Base-by-base conservation (phyloP, 2,113 vertebrate species). In the Notothenia coriiceps region DNA sequence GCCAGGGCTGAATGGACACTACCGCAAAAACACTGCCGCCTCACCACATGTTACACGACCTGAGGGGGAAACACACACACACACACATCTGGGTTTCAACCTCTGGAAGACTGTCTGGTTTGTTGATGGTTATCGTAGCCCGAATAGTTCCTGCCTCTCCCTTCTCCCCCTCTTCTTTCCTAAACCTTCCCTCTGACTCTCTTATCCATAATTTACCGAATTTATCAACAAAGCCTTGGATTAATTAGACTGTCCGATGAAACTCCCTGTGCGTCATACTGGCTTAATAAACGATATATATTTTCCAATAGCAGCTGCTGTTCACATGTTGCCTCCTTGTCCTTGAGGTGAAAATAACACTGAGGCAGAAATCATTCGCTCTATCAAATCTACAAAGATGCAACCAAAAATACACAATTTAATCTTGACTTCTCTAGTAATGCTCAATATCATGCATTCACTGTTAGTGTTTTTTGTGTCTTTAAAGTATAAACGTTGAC, bases 21-120 rank as follows among this genome's bases (percentile, higher is more conserved):
- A 85, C 59, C 35, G 9, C 77, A 74, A 71, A 89, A 84, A 88
- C 82, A 71, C 79, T 15, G 69, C 80, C 85, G 75, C 75, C 74
- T 77, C 69, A 76, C 86, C 89, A 91, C 86, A 91, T 86, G 89
- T 89, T 88, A 81, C 82, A 79, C 75, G 81, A 85, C 89, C 88
- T 77, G 85, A 82, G 74, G 84, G 82, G 68, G 79, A 55, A 80
- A 14, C 56, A 17, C 44, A 43, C 70, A 60, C 74, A 80, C 75
- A 86, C 56, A 80, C 79, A 88, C 87, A 91, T 90, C 86, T 90
- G 89, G 78, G 82, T 93, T 92, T 92, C 66, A 80, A 89, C 66
- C 85, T 83, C 81, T 70, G 62, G 43, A 56, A 79, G 77, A 85
- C 84, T 79, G 79, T 82, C 84, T 84, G 85, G 73, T 56, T 88